phyloP scores from a whole-genome alignment of 2,888 invertebrate species.

The Dicranocentrus wangi region DNA sequence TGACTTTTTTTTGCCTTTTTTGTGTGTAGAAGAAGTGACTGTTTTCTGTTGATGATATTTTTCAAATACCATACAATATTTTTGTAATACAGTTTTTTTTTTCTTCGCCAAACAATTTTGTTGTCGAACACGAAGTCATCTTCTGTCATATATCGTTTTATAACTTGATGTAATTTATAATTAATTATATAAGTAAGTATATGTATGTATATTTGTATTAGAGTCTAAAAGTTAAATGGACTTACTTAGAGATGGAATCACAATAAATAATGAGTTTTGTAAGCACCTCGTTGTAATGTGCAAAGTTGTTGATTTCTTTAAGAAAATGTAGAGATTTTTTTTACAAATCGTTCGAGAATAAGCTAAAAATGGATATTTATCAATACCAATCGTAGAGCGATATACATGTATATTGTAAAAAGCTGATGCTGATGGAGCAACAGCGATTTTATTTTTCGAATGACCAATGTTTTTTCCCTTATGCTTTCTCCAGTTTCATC shows the following conservation, averaged over 20 bases:
- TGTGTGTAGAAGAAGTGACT: too few relatives aligned
- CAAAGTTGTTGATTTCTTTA: conserved; percentile 27
- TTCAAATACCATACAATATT: too few relatives aligned
- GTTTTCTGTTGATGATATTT: too few relatives aligned
- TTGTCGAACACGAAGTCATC: conserved; percentile 3
- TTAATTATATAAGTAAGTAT: conserved; percentile 2
- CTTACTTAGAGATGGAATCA: conserved; percentile 48
- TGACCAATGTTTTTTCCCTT: too few relatives aligned
- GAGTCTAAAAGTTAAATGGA: conserved; percentile 33
- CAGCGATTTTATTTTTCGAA: not conserved
- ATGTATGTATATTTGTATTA: conserved; percentile 1
- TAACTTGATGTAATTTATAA: not conserved
- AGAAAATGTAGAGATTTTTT: conserved; percentile 16
- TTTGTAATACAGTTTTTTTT: too few relatives aligned
- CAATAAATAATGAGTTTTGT: conserved; percentile 51
- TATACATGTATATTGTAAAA: not conserved
- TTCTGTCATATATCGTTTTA: too few relatives aligned
- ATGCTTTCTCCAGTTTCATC: too few relatives aligned
- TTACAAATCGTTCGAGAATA: conserved; percentile 21
- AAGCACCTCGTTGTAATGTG: conserved; percentile 44
- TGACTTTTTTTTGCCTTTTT: too few relatives aligned
- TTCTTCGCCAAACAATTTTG: too few relatives aligned
- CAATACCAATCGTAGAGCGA: not conserved
- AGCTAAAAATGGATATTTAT: not conserved
- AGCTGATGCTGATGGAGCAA: conserved; percentile 9